A percentile compares a stretch with the other conserved stretches of the same genome.
Evolutionary conservation across 2,888 invertebrate species (phyloP).

Genomic region (Hartigia nigra): DNA sequence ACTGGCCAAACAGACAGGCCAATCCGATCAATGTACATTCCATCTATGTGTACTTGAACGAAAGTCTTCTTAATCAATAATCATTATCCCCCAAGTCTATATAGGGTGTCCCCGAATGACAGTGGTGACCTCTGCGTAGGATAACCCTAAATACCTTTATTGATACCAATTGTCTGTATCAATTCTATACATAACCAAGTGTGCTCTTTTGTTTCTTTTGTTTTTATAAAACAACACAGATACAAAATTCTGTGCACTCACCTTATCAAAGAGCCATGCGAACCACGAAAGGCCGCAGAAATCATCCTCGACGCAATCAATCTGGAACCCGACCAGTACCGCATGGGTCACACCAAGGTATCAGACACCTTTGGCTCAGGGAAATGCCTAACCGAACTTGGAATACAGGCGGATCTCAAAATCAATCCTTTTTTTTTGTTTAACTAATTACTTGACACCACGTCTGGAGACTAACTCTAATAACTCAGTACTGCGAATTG

Average conservation of each 20-base stretch:
- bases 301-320: slow-evolving; percentile 85
- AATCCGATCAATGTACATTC: too few species aligned
- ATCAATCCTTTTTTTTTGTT: background rate
- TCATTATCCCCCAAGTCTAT: background rate
- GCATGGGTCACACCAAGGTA: slow-evolving; percentile 97
- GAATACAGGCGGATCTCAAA: background rate
- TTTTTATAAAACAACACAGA: slow-evolving; percentile 73
- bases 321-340: slow-evolving; percentile 93
- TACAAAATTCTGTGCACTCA: slow-evolving; percentile 99
- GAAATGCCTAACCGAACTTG: background rate
- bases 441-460: background rate
- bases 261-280: slow-evolving; percentile 79
- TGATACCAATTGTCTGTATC: background rate
- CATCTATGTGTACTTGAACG: too few species aligned
- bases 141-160: background rate
- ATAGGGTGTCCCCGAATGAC: background rate
- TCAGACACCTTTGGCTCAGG: slow-evolving; percentile 55
- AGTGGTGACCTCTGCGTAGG: background rate
- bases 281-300: slow-evolving; percentile 82
- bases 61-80: background rate
- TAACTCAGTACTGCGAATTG: background rate
- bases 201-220: slow-evolving; percentile 1
- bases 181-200: background rate
- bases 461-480: background rate
- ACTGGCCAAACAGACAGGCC: too few species aligned